Evolutionary conservation across 2,113 vertebrate genomes (phyloP).

Genomic region (Nothoprocta perdicaria): DNA sequence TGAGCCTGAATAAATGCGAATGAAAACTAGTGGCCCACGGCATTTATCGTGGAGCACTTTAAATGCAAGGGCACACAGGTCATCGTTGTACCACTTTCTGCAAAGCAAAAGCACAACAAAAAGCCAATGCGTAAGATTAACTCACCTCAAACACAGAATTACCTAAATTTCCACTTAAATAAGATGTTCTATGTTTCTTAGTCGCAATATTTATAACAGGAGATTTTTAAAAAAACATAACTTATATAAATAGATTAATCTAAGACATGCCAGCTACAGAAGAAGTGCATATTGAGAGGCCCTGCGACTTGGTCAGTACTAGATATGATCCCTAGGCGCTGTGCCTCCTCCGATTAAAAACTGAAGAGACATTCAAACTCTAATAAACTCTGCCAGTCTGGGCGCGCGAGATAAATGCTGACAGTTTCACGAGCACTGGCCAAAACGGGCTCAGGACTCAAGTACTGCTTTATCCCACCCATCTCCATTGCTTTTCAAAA

Average conservation of each 20-base stretch:
- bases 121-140: background rate
- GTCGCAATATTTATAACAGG: background rate
- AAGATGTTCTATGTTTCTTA: background rate
- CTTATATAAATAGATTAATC: background rate
- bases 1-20: slow-evolving; percentile 92
- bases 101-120: slow-evolving; percentile 44
- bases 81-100: slow-evolving; percentile 91
- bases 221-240: background rate
- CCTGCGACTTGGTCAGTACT: background rate
- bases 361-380: background rate
- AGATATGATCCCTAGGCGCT: background rate
- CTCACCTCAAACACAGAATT: background rate
- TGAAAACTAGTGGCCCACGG: slow-evolving; percentile 92
- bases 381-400: background rate
- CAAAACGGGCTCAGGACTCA: background rate
- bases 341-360: background rate
- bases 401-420: background rate
- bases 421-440: background rate
- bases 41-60: slow-evolving; percentile 97
- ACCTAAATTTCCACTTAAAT: background rate
- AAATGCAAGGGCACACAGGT: slow-evolving; percentile 94
- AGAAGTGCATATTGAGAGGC: fast-evolving
- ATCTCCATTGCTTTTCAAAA: background rate
- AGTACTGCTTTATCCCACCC: background rate
- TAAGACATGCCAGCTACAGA: background rate